phyloP scores from a whole-genome alignment of 1,140 invertebrate species.

The Rhagoletis zephyria region DNA sequence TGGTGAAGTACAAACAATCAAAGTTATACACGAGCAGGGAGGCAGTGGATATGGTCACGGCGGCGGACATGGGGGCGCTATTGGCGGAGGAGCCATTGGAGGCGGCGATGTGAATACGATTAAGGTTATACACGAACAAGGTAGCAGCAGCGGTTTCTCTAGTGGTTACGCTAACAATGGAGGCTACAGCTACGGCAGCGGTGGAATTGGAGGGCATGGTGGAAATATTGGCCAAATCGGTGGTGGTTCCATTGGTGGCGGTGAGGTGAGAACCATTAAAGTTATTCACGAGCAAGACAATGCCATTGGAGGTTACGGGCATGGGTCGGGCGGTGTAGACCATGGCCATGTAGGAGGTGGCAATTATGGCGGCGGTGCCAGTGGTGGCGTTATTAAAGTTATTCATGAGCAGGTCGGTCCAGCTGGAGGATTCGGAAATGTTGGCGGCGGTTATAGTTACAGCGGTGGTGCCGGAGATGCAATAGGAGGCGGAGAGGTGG shows the following conservation, averaged over 20 bases:
- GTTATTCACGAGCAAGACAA: slow-evolving; percentile 60
- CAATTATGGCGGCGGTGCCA: not conserved
- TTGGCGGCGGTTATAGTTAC: slow-evolving; percentile 54
- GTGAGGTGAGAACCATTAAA: slow-evolving; percentile 65
- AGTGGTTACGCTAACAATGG: slow-evolving; percentile 56
- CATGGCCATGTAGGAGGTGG: slow-evolving; percentile 35
- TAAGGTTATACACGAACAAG: slow-evolving; percentile 68
- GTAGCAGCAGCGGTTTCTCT: slow-evolving; percentile 55
- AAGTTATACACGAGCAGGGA: slow-evolving; percentile 57
- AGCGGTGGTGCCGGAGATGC: not conserved
- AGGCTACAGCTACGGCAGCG: slow-evolving; percentile 49
- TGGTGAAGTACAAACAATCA: slow-evolving; percentile 56
- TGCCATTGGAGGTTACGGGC: slow-evolving; percentile 57
- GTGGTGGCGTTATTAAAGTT: slow-evolving; percentile 54
- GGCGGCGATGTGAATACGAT: slow-evolving; percentile 65
- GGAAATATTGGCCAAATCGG: slow-evolving; percentile 56
- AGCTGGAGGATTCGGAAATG: not conserved
- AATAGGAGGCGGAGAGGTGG: slow-evolving; percentile 36
- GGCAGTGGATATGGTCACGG: slow-evolving; percentile 30
- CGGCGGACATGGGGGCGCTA: slow-evolving; percentile 60
- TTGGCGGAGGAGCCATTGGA: slow-evolving; percentile 54
- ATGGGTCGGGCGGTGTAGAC: not conserved
- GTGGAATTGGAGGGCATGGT: slow-evolving; percentile 14
- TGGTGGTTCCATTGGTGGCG: slow-evolving; percentile 58
- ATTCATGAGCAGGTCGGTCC: slow-evolving; percentile 53